Evolutionary conservation across 2,797 vertebrate genomes (phyloP).

Genomic region (Platyrinchus mystaceus): DNA sequence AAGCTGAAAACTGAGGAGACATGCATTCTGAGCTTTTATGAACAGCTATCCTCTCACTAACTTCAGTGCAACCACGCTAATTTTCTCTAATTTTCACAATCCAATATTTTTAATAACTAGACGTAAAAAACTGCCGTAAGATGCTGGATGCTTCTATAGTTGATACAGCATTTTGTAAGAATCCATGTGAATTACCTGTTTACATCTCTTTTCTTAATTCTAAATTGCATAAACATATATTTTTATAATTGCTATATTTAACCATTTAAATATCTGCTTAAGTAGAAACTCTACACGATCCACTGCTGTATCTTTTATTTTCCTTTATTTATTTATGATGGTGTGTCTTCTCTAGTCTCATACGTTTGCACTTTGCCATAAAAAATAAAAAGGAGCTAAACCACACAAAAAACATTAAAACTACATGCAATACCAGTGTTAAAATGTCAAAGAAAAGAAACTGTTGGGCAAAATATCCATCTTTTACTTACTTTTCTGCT

Average conservation of each 20-base stretch:
- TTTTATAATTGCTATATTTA: background rate
- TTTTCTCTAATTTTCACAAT: background rate
- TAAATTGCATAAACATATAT: background rate
- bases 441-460: constrained; percentile 2
- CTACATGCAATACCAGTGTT: background rate
- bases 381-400: constrained; percentile 23
- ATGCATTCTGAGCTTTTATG: background rate
- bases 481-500: background rate
- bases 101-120: constrained; percentile 11
- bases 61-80: background rate
- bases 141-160: background rate
- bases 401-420: background rate
- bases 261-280: background rate
- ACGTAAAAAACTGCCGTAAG: background rate
- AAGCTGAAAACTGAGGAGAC: background rate
- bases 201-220: background rate
- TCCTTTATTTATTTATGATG: background rate
- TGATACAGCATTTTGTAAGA: background rate
- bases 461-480: background rate
- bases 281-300: background rate
- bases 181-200: background rate
- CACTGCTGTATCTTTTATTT: background rate
- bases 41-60: background rate
- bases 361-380: background rate
- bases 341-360: background rate